These are phyloP conservation scores for Litoditis marina DNA, from an alignment of 2,888 invertebrate genomes.

Conservation along the genomic window DNA sequence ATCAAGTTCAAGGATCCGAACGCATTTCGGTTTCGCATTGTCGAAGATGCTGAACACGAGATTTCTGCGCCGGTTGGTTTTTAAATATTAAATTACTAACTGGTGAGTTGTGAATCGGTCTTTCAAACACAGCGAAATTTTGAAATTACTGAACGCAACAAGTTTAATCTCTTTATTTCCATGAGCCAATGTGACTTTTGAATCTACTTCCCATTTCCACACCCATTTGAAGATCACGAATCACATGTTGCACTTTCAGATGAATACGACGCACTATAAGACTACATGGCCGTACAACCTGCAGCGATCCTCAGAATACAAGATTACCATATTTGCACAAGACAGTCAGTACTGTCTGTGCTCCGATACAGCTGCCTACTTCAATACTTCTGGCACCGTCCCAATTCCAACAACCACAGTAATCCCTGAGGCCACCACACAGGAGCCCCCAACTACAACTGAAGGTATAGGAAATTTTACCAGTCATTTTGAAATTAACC, in stretches of 20 bases:
- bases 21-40: constrained; percentile 19
- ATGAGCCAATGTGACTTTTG: no score
- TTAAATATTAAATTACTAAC: neutral
- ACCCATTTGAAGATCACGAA: no score
- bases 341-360: constrained; percentile 40
- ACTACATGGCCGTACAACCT: constrained; percentile 17
- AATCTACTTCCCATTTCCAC: no score
- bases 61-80: neutral
- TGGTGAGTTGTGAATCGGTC: neutral
- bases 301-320: constrained; percentile 17
- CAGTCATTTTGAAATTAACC: no score
- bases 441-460: no score
- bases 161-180: no score
- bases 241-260: neutral
- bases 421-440: neutral
- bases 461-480: neutral
- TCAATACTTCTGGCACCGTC: constrained; percentile 18
- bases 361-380: constrained; percentile 22
- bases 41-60: constrained; percentile 11
- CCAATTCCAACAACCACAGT: neutral
- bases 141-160: no score
- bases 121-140: neutral
- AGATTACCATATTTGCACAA: constrained; percentile 32
- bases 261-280: constrained; percentile 7
- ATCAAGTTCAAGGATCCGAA: constrained; percentile 16